Evolutionary conservation across 2,888 invertebrate genomes (phyloP), one percentile per base, ranked within the genome.

Genomic region (Urechis unicinctus): DNA sequence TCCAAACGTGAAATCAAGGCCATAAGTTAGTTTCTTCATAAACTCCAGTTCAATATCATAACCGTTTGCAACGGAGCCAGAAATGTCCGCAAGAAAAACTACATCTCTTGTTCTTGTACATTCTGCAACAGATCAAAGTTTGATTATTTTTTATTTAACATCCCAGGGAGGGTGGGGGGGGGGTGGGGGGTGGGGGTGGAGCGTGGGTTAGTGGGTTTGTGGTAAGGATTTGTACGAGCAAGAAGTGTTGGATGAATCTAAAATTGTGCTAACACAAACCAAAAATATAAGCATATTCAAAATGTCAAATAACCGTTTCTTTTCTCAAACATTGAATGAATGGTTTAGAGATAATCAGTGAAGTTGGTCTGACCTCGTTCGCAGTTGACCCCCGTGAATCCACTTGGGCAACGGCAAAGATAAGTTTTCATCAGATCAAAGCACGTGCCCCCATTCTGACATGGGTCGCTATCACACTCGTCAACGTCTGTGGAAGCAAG

Each of bases 401-500:
- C 9, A n/a, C 56, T 46, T 9, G 36, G 24, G 31, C 63, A 63
- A 22, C n/a, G n/a, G 46, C 63, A 63, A 22, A 26, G n/a, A 46
- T 55, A 58, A 25, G 51, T 44, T 21, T 69, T 60, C 4, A 74
- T 63, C 1, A 73, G 71, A 60, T 75, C 74, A 4, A 69, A 42
- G 62, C 75, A 75, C 2, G 59, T 59, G 6, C 65, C 75, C 3
- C 68, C 68, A 54, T 73, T 73, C 48, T 61, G 62, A 59, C 75
- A 75, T 1, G 73, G 73, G 30, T 59, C 66, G 1, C 53, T 60
- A 4, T 58, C 57, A 60, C 73, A 73, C 45, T 66, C 60, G 55
- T 73, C 60, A 9, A 58, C 52, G 59, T 68, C 73, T 73, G 61
- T 5, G 61, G 57, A 31, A 9, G 42, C 48, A 46, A 49, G 50